These are phyloP conservation scores for Eutrigla gurnardus DNA, from an alignment of 2,797 vertebrate genomes.

Conservation along the genomic window DNA sequence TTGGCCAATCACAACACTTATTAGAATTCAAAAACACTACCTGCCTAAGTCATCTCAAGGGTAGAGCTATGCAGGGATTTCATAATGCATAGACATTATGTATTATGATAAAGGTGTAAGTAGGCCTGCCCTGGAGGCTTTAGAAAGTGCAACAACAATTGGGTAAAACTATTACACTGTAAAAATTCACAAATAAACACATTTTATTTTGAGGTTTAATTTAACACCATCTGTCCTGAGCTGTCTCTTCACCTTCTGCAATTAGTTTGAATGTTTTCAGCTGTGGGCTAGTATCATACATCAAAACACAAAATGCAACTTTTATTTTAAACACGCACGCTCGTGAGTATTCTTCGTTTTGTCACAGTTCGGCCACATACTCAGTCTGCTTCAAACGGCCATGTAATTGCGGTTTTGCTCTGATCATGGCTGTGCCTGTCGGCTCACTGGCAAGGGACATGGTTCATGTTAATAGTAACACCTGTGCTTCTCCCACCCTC, in stretches of 20 bases:
- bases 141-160: background rate
- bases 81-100: too few relatives aligned
- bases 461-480: constrained; percentile 13
- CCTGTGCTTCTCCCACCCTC: background rate
- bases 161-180: background rate
- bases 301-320: too few relatives aligned
- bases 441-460: background rate
- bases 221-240: background rate
- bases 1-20: too few relatives aligned
- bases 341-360: background rate
- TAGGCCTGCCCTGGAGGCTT: background rate
- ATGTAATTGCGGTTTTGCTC: background rate
- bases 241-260: too few relatives aligned
- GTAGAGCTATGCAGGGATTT: too few relatives aligned
- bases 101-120: too few relatives aligned
- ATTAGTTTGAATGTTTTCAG: too few relatives aligned
- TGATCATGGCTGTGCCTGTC: background rate
- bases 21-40: too few relatives aligned
- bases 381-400: too few relatives aligned
- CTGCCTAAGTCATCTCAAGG: too few relatives aligned
- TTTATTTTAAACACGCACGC: too few relatives aligned
- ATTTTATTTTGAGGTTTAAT: background rate
- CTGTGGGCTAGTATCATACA: too few relatives aligned
- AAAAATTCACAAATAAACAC: background rate
- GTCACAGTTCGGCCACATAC: background rate